Conservation (phyloP, 2,888 invertebrate genomes). For the Pyrrhosoma nymphula region DNA sequence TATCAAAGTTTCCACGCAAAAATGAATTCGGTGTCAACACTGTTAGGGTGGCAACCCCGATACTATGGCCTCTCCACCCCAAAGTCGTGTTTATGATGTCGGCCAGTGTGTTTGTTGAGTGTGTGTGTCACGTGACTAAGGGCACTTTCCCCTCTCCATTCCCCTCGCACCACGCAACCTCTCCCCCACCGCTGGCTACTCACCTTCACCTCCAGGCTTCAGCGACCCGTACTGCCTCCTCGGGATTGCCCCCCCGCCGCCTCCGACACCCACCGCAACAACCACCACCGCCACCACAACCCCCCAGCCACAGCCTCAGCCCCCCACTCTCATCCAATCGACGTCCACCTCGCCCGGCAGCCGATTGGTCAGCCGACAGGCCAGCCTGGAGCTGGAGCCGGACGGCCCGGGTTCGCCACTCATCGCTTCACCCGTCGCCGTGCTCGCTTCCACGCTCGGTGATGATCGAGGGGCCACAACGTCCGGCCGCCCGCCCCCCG, state of each 20-base stretch:
- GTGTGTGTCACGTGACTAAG: conserved; percentile 16
- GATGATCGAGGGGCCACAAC: conserved; percentile 68
- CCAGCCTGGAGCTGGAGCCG: conserved; percentile 67
- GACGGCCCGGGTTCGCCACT: conserved; percentile 67
- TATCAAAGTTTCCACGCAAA: too few species aligned
- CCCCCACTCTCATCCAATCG: conserved; percentile 35
- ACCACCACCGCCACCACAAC: conserved; percentile 68
- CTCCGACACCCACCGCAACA: conserved; percentile 69
- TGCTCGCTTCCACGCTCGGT: conserved; percentile 74
- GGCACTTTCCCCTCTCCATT: not conserved
- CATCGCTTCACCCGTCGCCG: conserved; percentile 74
- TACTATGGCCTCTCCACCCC: not conserved
- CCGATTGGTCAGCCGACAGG: conserved; percentile 69
- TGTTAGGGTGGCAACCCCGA: not conserved
- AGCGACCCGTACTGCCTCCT: conserved; percentile 84
- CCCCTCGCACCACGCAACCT: not conserved
- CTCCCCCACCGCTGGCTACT: not conserved
- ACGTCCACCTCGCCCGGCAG: conserved; percentile 68
- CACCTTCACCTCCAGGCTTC: conserved; percentile 78
- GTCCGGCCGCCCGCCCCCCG: not conserved
- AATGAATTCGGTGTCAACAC: too few species aligned
- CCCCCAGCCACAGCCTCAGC: conserved; percentile 32
- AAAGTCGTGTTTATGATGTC: not conserved
- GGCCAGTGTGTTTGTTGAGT: not conserved
- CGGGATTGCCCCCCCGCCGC: conserved; percentile 77